These are phyloP conservation scores for Etheostoma perlongum DNA, from an alignment of 2,797 vertebrate genomes.

Conservation along the genomic window DNA sequence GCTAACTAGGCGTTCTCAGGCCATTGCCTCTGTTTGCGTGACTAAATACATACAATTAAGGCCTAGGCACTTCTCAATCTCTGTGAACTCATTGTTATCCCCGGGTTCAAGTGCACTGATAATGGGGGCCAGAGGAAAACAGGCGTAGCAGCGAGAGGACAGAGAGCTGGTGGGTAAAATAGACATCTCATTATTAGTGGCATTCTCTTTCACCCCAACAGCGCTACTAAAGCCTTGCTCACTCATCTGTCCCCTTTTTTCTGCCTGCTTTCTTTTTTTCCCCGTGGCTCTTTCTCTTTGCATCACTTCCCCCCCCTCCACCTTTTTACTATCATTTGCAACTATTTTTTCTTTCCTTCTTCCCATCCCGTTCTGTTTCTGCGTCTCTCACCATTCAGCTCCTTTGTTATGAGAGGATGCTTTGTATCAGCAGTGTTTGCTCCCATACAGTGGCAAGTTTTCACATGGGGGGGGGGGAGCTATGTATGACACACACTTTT, in stretches of 20 bases:
- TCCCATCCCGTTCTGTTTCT: background rate
- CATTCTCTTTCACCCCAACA: constrained; percentile 83
- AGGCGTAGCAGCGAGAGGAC: constrained; percentile 87
- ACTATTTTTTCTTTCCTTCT: constrained; percentile 14
- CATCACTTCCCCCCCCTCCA: constrained; percentile 8
- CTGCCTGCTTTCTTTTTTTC: constrained; percentile 45
- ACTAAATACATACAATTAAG: constrained; percentile 99
- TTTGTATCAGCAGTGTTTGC: constrained; percentile 53
- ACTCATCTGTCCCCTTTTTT: constrained; percentile 69
- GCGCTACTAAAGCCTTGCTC: constrained; percentile 77
- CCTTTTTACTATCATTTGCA: constrained; percentile 23
- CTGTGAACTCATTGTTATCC: constrained; percentile 99
- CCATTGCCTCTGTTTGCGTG: constrained; percentile 99
- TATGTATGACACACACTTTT: constrained; percentile 60
- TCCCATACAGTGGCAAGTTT: constrained; percentile 51
- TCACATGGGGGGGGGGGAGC: constrained; percentile 51
- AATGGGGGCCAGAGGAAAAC: constrained; percentile 97
- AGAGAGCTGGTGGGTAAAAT: constrained; percentile 89
- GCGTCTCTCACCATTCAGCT: constrained; percentile 37
- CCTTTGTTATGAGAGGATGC: constrained; percentile 66
- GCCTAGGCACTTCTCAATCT: constrained; percentile 96
- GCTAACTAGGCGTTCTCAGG: constrained; percentile 99
- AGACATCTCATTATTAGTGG: constrained; percentile 93
- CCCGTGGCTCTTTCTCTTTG: constrained; percentile 49
- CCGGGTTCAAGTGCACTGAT: constrained; percentile 98